Evolutionary conservation across 2,113 vertebrate species (phyloP).

Genomic region (Grammomys dolichurus): DNA sequence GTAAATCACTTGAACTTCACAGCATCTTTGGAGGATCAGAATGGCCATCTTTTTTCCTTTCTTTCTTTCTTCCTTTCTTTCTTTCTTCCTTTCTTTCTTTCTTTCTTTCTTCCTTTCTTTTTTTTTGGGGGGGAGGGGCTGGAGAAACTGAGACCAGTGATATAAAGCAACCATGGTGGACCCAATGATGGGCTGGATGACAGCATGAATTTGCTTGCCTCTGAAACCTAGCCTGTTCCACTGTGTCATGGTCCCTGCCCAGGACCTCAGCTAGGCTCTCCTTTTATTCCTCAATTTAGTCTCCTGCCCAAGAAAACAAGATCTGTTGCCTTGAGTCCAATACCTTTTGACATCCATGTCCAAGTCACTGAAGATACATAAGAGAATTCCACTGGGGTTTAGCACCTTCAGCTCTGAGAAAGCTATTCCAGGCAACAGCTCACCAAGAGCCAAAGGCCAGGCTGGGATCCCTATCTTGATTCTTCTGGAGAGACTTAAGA

Average conservation of each 20-base stretch:
- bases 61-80: too few species aligned
- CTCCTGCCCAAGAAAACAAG: background rate
- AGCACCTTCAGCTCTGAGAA: background rate
- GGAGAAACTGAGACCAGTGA: background rate
- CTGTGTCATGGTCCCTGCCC: background rate
- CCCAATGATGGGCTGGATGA: background rate
- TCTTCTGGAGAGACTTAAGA: background rate
- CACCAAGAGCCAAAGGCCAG: background rate
- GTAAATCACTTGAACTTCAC: background rate
- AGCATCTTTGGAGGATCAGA: background rate
- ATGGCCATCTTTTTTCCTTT: background rate
- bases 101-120: too few species aligned
- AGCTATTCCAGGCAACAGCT: background rate
- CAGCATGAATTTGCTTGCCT: background rate
- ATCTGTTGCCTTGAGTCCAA: accelerated
- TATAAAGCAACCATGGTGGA: background rate
- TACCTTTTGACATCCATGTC: background rate
- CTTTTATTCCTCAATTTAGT: accelerated
- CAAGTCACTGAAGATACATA: background rate
- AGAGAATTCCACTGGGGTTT: background rate
- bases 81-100: too few species aligned
- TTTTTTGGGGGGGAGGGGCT: background rate
- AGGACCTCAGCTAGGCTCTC: background rate
- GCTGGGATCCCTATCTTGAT: background rate
- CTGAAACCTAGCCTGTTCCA: background rate